Conservation (phyloP, 2,797 vertebrate genomes). For the Anguilla obscura region DNA sequence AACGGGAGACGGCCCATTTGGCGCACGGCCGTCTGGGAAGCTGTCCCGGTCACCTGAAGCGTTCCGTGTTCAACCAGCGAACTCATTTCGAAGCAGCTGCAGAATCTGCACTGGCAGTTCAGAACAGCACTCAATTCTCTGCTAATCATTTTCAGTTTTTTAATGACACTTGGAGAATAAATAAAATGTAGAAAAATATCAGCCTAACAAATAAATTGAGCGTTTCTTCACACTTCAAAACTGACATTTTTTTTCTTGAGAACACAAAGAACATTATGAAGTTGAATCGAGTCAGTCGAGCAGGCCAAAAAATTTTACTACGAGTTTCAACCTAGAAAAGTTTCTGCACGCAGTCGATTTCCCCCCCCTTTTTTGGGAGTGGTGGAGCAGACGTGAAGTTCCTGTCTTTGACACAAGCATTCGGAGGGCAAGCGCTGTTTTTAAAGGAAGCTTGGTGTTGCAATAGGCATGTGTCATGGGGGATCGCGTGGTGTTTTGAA, state of each 20-base stretch:
- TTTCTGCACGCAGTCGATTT: background rate
- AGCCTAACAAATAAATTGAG: background rate
- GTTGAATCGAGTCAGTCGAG: background rate
- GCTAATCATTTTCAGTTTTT: background rate
- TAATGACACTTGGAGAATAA: background rate
- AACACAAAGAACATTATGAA: background rate
- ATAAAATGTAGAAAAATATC: background rate
- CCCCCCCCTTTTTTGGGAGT: background rate
- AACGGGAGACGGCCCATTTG: conserved; percentile 23
- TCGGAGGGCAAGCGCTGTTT: background rate
- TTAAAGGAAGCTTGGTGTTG: background rate
- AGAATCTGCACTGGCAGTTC: background rate
- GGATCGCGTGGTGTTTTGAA: background rate
- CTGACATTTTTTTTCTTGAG: background rate
- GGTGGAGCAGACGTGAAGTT: background rate
- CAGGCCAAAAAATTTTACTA: background rate
- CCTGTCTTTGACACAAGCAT: background rate
- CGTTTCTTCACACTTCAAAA: background rate
- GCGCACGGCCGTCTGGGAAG: background rate
- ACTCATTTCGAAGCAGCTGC: background rate
- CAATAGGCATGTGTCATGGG: background rate
- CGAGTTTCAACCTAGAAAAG: background rate
- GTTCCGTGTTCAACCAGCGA: background rate
- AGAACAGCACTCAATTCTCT: background rate
- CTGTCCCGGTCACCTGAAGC: conserved; percentile 15